A percentile compares a stretch with the other conserved stretches of the same genome.
Conservation (phyloP, 2,888 invertebrate genomes). For the Caenorhabditis drosophilae region DNA sequence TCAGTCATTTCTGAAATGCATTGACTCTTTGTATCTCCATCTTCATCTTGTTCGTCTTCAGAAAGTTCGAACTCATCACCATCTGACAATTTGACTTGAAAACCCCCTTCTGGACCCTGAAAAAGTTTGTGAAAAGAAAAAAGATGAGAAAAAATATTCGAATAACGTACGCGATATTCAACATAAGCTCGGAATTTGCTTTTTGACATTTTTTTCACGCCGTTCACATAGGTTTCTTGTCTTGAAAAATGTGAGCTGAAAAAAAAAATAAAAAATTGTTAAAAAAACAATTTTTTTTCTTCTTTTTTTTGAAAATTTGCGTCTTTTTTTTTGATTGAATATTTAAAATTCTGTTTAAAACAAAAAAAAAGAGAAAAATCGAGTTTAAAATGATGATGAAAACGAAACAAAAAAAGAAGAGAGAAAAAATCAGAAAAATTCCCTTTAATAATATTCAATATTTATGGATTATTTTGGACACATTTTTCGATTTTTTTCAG, state of each 20-base stretch:
- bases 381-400: neutral
- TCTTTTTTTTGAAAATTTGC: no score
- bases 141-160: neutral
- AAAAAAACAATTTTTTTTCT: neutral
- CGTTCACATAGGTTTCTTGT: constrained; percentile 66
- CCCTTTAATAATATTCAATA: no score
- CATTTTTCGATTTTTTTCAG: neutral
- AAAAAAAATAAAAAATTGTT: constrained; percentile 10
- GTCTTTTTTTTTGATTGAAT: neutral
- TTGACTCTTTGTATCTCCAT: constrained; percentile 59
- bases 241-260: constrained; percentile 63
- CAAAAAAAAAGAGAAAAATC: neutral
- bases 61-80: constrained; percentile 60
- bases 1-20: constrained; percentile 35
- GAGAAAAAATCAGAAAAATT: no score
- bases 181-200: constrained; percentile 65
- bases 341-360: neutral
- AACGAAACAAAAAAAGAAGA: no score
- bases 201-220: constrained; percentile 58
- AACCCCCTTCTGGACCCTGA: constrained; percentile 62
- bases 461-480: no score
- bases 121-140: constrained; percentile 1
- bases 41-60: constrained; percentile 66
- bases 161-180: constrained; percentile 52
- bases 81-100: constrained; percentile 64